Evolutionary conservation across 2,888 invertebrate genomes (phyloP), one percentile per base, ranked within the genome.

Genomic region (Volucella inanis): DNA sequence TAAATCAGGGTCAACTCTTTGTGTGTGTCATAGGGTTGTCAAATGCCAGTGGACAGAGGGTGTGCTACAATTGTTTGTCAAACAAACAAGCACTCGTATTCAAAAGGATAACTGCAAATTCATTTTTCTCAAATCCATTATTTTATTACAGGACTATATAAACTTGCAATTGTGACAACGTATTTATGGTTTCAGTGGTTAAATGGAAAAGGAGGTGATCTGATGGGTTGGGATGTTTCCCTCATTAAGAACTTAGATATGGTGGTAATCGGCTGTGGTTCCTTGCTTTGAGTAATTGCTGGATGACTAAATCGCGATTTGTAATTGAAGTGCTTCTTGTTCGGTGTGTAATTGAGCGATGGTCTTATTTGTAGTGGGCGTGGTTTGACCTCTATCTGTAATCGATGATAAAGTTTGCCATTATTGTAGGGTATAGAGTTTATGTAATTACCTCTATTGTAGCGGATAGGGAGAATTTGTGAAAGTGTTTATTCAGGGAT

Each of bases 281-380:
- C 49, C 15, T 65, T 61, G 31, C n/a, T 6, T n/a, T 67, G 64
- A 31, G 76, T 68, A 65, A 72, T 68, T 76, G 65, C 41, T 57
- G 71, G 76, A 68, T 59, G 67, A 1, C 68, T 45, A 81, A 85
- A 81, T 77, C 85, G 76, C n/a, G 76, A 81, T 85, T 72, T 81
- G 31, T 72, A 68, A 72, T 81, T 77, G 67, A 64, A 64, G 67
- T 52, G 18, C 15, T 39, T 72, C 52, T 77, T 85, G 72, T 85
- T 85, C 81, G 65, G 14, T 43, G 31, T 81, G 85, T 68, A 81
- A 81, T 85, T 62, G 76, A 85, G 71, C 18, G 55, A 38, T 39
- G 12, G 75, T 67, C 12, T 62, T 81, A 59, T 81, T 81, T 81
- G 85, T 61, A 12, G 8, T 54, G 38, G 85, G 81, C 68, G 72